Evolutionary conservation across 2,113 vertebrate genomes (phyloP).

Genomic region (Argyrosomus japonicus): DNA sequence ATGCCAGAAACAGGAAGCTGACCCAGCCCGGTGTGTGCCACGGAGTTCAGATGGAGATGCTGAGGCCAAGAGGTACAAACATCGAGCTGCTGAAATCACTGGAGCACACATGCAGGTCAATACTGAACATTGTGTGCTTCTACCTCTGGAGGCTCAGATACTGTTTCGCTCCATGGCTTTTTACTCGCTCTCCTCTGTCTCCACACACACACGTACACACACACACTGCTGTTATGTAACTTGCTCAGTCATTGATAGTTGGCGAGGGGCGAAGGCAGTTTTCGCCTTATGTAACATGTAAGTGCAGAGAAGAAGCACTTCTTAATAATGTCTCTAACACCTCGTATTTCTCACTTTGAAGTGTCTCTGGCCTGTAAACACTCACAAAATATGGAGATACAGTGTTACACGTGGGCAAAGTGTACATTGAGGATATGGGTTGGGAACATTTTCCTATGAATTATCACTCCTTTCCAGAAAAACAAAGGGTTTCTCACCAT

Average conservation of each 20-base stretch:
- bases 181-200: constrained; percentile 4
- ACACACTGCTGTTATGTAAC: constrained; percentile 57
- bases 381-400: background rate
- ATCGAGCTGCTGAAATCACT: constrained; percentile 46
- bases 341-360: constrained; percentile 35
- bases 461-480: background rate
- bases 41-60: constrained; percentile 48
- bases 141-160: constrained; percentile 39
- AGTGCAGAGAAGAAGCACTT: constrained; percentile 27
- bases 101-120: constrained; percentile 58
- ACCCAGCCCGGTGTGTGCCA: constrained; percentile 17
- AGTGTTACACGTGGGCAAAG: background rate
- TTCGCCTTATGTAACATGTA: constrained; percentile 59
- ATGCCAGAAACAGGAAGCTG: constrained; percentile 41
- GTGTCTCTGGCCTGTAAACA: background rate
- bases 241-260: constrained; percentile 52
- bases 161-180: constrained; percentile 6
- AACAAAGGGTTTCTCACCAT: background rate
- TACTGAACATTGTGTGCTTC: constrained; percentile 66
- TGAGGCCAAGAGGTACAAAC: constrained; percentile 58
- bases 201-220: constrained; percentile 41
- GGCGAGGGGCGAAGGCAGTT: constrained; percentile 32
- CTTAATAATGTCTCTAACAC: constrained; percentile 17
- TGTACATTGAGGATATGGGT: background rate
- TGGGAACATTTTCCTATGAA: background rate